Percentiles rank a stretch among this genome's conserved stretches.
phyloP scores from a whole-genome alignment of 1,140 invertebrate species.

The Bombus superbus region DNA sequence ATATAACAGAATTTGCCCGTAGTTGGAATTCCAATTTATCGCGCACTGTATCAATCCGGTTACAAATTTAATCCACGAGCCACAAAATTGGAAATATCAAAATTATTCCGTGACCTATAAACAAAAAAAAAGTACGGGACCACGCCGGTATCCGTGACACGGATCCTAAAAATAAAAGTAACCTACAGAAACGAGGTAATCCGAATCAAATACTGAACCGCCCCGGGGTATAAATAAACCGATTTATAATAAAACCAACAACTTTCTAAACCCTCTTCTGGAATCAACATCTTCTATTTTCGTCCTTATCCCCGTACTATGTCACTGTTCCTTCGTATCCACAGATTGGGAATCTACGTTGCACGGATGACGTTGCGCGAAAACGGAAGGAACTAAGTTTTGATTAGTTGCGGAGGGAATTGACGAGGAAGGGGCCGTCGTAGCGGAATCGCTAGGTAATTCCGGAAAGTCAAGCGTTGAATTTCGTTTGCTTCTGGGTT shows the following conservation, averaged over 20 bases:
- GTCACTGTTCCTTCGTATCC: background rate
- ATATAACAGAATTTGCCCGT: too few relatives aligned
- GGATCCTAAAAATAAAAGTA: background rate
- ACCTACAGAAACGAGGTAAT: too few relatives aligned
- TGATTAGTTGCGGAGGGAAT: slow-evolving; percentile 73
- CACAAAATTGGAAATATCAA: background rate
- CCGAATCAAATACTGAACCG: background rate
- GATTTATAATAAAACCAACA: background rate
- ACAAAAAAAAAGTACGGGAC: too few relatives aligned
- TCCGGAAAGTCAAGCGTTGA: slow-evolving; percentile 64
- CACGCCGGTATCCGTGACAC: background rate
- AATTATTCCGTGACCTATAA: background rate
- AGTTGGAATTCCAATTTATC: too few relatives aligned
- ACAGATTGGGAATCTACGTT: slow-evolving; percentile 59
- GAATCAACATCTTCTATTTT: background rate
- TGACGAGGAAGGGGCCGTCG: slow-evolving; percentile 57
- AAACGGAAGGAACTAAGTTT: slow-evolving; percentile 74
- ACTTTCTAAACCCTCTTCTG: background rate
- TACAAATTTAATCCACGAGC: background rate
- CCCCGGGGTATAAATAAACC: background rate
- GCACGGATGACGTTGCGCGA: slow-evolving; percentile 19
- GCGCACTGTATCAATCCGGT: too few relatives aligned
- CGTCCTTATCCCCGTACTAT: background rate
- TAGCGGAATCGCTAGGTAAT: slow-evolving; percentile 59
- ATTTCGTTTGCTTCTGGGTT: slow-evolving; percentile 54